Evolutionary conservation across 2,113 vertebrate genomes (phyloP), one percentile per base, ranked within the genome.

Genomic region (Xiphophorus maculatus): DNA sequence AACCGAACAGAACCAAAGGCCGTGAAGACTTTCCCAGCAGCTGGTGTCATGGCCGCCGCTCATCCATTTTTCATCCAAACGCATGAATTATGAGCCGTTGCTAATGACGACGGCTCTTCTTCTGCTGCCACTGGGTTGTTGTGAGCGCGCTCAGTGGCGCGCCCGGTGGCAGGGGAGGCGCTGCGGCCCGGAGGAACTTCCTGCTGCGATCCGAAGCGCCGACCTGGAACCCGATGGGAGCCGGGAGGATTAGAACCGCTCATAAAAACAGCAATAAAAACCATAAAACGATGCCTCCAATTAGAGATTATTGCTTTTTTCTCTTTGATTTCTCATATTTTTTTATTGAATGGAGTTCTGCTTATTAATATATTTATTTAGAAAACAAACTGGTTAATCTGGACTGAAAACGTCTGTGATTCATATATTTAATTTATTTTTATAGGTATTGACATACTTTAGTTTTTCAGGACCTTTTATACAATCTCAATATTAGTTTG

Each of bases 221-320:
- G 89, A 90, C 88, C 91, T 85, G 80, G 84, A 91, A 90, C 89
- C 88, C 88, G 80, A 67, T 84, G 79, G 75, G 64, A 71, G 62
- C 81, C 69, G 81, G 72, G 74, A 89, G 79, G 85, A 70, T 73
- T 67, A 82, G 77, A 85, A 17, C 69, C 69, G 30, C 22, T 63
- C 4, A 66, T 58, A 19, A 72, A 10, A 25, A 0, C 33, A 19
- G 58, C 13, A 48, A 48, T 48, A 48, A 44, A 44, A 17, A 48
- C 17, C 5, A 48, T 48, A 48, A 48, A 48, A 48, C 4, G 14
- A 48, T 19, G 15, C 44, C 7, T 17, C 44, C 44, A 48, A 19
- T 48, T 17, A 48, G 17, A 48, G 44, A 48, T 48, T 7, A 17
- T 48, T 48, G 44, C 44, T 48, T 19, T 48, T 48, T 17, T 48